Evolutionary conservation across 2,888 invertebrate species (phyloP).

Genomic region (Trichopoda pennipes): DNA sequence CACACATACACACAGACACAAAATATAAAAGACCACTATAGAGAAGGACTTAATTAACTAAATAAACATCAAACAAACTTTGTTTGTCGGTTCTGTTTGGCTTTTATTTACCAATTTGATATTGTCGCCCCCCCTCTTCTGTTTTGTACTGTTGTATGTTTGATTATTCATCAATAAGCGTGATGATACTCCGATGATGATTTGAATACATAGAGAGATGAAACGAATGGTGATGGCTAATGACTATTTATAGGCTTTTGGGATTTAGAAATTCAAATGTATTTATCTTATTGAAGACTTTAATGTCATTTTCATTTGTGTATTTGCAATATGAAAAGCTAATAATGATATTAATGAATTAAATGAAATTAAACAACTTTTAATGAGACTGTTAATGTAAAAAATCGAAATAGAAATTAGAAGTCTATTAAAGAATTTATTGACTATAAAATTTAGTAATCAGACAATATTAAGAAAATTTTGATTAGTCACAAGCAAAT

Average conservation of each 20-base stretch:
- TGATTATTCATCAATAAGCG: background rate
- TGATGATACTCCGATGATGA: background rate
- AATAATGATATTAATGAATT: too few relatives aligned
- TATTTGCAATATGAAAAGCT: too few relatives aligned
- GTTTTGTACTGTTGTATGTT: background rate
- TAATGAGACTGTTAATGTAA: background rate
- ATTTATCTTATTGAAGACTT: constrained; percentile 55
- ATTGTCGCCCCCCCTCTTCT: background rate
- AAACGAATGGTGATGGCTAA: too few relatives aligned
- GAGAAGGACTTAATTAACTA: constrained; percentile 52
- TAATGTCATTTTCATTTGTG: too few relatives aligned
- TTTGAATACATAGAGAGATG: too few relatives aligned
- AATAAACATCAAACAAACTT: constrained; percentile 32
- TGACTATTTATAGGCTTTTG: constrained; percentile 48
- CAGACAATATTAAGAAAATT: background rate
- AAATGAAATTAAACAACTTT: background rate
- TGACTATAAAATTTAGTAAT: background rate
- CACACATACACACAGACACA: background rate
- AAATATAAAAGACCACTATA: background rate
- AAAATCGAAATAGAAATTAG: background rate
- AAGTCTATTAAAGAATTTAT: background rate
- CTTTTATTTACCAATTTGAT: background rate
- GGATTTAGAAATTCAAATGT: constrained; percentile 43
- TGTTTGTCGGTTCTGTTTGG: background rate
- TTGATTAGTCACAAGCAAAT: too few relatives aligned